Evolutionary conservation across 2,797 vertebrate species (phyloP), one percentile per base, ranked within the genome.

Genomic region (Perodicticus potto): DNA sequence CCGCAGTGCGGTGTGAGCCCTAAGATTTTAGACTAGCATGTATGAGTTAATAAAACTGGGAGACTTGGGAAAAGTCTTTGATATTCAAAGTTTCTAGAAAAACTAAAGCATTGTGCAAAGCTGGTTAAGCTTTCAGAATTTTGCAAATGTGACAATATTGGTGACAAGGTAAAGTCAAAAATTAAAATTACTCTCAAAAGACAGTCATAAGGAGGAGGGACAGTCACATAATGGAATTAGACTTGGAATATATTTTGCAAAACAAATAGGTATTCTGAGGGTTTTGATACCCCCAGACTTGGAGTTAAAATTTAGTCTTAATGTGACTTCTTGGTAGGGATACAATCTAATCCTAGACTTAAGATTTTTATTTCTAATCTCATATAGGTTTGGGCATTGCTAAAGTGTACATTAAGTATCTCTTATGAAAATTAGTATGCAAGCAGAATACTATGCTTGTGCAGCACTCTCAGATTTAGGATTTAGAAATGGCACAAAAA

Each of bases 291-390:
- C 67, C 85, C 86, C 81, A 84, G 53, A 86, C 37, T 86, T 69
- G 27, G 63, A 53, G 55, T 93, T 70, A 87, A 12, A 72, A 23
- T 89, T 86, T 86, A 84, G n/a, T 94, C 73, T 80, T 84, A 85
- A 65, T 74, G 40, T 94, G 73, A 86, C 37, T 86, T 86, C 63
- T 86, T 93, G 29, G 57, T 96, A 55, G 25, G 57, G 82, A 80
- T 65, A 40, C 37, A 94, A 69, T 59, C 34, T 88, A 78, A 77
- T 55, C 53, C 65, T 61, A 63, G n/a, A 10, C 43, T 82, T 82
- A 32, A 93, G 40, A 19, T 84, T 85, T 92, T 96, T 34, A 67
- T 83, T 86, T 86, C 78, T 86, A 73, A 93, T 59, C 27, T 78
- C 19, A 57, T 3, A 0, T 84, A 88, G 29, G 9, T 76, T 96